Evolutionary conservation across 2,888 invertebrate genomes (phyloP).

Genomic region (Vannuccia rotundouncinata): DNA sequence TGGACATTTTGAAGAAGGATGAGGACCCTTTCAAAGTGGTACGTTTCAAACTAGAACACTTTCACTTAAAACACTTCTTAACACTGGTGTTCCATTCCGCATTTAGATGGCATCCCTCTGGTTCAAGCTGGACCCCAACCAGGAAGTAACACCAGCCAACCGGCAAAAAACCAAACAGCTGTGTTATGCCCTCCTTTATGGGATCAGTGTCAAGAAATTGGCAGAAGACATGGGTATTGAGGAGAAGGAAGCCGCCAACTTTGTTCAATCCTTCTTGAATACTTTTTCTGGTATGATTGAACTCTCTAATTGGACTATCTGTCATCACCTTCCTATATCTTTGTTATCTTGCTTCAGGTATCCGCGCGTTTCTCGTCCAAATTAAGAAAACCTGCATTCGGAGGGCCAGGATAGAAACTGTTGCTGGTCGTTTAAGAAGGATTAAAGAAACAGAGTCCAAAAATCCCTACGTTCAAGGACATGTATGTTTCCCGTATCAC

Average conservation of each 20-base stretch:
- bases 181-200: slow-evolving; percentile 93
- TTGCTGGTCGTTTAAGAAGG: slow-evolving; percentile 63
- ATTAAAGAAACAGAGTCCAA: not conserved
- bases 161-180: slow-evolving; percentile 78
- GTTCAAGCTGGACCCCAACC: slow-evolving; percentile 64
- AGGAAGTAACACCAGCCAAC: slow-evolving; percentile 66
- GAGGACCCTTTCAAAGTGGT: slow-evolving; percentile 25
- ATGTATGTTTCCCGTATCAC: too few relatives aligned
- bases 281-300: slow-evolving; percentile 42
- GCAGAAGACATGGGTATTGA: slow-evolving; percentile 71
- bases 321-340: not conserved
- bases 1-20: slow-evolving; percentile 59
- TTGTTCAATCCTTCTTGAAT: slow-evolving; percentile 61
- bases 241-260: slow-evolving; percentile 69
- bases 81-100: not conserved
- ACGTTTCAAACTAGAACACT: not conserved
- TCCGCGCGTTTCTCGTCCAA: not conserved
- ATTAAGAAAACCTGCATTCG: slow-evolving; percentile 60
- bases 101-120: slow-evolving; percentile 74
- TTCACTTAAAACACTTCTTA: too few relatives aligned
- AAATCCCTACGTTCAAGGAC: not conserved
- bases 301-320: slow-evolving; percentile 46
- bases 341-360: not conserved
- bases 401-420: slow-evolving; percentile 74
- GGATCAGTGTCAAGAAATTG: slow-evolving; percentile 79